Base-by-base conservation (phyloP, 2,888 invertebrate species). In the Pimpla rufipes region DNA sequence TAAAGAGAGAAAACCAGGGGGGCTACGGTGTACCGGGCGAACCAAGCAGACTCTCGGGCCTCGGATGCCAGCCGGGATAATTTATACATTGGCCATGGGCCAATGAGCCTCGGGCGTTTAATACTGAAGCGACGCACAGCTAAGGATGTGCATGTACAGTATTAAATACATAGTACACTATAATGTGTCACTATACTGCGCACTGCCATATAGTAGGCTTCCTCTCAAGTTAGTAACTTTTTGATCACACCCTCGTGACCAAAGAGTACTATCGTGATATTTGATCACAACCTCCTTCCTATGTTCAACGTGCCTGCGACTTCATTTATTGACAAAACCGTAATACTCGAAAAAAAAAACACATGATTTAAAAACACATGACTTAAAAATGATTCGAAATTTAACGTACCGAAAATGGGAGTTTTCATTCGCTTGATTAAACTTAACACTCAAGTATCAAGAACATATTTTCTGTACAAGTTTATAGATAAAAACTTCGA, bases 21-120 rank as follows among this genome's bases (percentile, higher is more conserved):
- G 57, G 59, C 5, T 18, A 29, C 59, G 3, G 13, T 47, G 16
- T 29, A 21, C n/a, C 10, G 37, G 7, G 35, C 35, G 47, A 74
- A 40, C 74, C 74, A 47, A 57, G 64, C 42, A 50, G 83, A 81
- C 82, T 83, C 78, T 79, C 74, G 79, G 81, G 79, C 73, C 67
- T 68, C 55, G 66, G 42, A 66, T 66, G 35, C 59, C 55, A 79
- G 57, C 79, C 71, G 82, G 79, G 83, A 87, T 88, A 87, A 88
- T 88, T 89, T 88, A 88, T 85, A 87, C 86, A 88, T 89, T 88
- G 88, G 87, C 71, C 45, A 18, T 52, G 73, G 71, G 85, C 87
- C 86, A 88, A 84, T 83, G 84, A 78, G 84, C 85, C 85, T 81
- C 57, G 59, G 75, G 83, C 87, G 79, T 84, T 83, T 79, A 82